Conservation (phyloP, 2,113 vertebrate genomes). For the Trematomus loennbergii region DNA sequence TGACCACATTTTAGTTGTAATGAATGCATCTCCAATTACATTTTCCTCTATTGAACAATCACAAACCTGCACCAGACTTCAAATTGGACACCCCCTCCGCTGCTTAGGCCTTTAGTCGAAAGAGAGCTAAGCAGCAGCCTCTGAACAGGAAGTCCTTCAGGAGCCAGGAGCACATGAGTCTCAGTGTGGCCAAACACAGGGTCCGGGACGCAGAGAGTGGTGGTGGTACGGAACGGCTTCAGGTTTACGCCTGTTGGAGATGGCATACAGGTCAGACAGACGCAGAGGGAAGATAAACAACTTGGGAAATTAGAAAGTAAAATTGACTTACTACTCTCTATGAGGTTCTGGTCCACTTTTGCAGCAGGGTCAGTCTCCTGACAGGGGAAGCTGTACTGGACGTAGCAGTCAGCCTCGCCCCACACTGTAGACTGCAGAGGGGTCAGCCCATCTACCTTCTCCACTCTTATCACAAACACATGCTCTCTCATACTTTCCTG, state of each 20-base stretch:
- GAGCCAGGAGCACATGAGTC: slow-evolving; percentile 88
- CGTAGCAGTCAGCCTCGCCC: slow-evolving; percentile 97
- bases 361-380: slow-evolving; percentile 75
- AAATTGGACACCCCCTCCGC: slow-evolving; percentile 91
- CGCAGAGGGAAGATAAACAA: neutral
- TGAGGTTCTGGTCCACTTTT: slow-evolving; percentile 62
- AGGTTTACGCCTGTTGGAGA: slow-evolving; percentile 83
- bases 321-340: slow-evolving; percentile 81
- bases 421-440: slow-evolving; percentile 94
- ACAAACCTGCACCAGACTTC: slow-evolving; percentile 98
- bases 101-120: slow-evolving; percentile 77
- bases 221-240: slow-evolving; percentile 88
- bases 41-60: neutral
- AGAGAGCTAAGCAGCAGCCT: slow-evolving; percentile 89
- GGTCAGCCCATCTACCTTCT: slow-evolving; percentile 87
- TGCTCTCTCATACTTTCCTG: slow-evolving; percentile 85
- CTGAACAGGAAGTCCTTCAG: slow-evolving; percentile 91
- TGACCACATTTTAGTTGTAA: slow-evolving; percentile 7
- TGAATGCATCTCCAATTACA: neutral
- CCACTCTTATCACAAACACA: slow-evolving; percentile 89
- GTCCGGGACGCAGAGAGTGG: slow-evolving; percentile 92
- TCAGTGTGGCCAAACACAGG: slow-evolving; percentile 89
- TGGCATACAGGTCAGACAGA: neutral
- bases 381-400: slow-evolving; percentile 93
- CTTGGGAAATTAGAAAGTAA: neutral